These are phyloP conservation scores for Aplocera efformata DNA, from an alignment of 2,888 invertebrate species.

Conservation along the genomic window DNA sequence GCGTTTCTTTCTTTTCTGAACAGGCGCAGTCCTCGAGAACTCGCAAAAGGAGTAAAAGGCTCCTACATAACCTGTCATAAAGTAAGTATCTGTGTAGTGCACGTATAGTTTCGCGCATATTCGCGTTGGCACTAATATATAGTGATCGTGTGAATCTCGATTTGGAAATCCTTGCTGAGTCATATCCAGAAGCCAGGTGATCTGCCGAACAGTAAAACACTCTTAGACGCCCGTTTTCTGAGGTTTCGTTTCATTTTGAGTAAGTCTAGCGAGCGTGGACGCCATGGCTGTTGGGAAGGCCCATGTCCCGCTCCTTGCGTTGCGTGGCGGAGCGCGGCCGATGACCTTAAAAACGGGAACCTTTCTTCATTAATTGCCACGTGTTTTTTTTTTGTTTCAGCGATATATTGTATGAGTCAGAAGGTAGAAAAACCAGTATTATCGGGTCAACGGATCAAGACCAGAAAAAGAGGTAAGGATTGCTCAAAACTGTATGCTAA, in stretches of 20 bases:
- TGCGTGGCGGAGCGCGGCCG: slow-evolving; percentile 55
- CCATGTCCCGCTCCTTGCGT: slow-evolving; percentile 28
- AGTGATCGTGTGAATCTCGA: slow-evolving; percentile 33
- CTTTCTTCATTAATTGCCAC: slow-evolving; percentile 66
- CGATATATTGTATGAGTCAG: slow-evolving; percentile 99
- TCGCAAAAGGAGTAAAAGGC: slow-evolving; percentile 81
- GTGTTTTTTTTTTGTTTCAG: slow-evolving; percentile 81
- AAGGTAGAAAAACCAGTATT: slow-evolving; percentile 99
- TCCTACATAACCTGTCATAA: slow-evolving; percentile 81
- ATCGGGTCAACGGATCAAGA: slow-evolving; percentile 99
- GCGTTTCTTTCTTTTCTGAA: slow-evolving; percentile 79
- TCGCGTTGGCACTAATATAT: slow-evolving; percentile 31
- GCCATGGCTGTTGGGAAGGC: slow-evolving; percentile 50
- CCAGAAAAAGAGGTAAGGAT: slow-evolving; percentile 98
- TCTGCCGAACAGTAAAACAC: slow-evolving; percentile 37
- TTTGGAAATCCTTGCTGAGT: slow-evolving; percentile 42
- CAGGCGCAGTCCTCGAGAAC: slow-evolving; percentile 79
- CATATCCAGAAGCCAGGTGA: slow-evolving; percentile 43
- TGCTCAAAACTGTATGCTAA: slow-evolving; percentile 29
- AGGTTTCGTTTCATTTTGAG: slow-evolving; percentile 41
- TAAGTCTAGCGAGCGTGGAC: slow-evolving; percentile 48
- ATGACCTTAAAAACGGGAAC: slow-evolving; percentile 61
- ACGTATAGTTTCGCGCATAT: slow-evolving; percentile 42
- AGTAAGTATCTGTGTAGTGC: slow-evolving; percentile 69
- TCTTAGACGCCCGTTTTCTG: slow-evolving; percentile 35